Evolutionary conservation across 2,113 vertebrate species (phyloP).

Genomic region (Tragelaphus buxtoni): DNA sequence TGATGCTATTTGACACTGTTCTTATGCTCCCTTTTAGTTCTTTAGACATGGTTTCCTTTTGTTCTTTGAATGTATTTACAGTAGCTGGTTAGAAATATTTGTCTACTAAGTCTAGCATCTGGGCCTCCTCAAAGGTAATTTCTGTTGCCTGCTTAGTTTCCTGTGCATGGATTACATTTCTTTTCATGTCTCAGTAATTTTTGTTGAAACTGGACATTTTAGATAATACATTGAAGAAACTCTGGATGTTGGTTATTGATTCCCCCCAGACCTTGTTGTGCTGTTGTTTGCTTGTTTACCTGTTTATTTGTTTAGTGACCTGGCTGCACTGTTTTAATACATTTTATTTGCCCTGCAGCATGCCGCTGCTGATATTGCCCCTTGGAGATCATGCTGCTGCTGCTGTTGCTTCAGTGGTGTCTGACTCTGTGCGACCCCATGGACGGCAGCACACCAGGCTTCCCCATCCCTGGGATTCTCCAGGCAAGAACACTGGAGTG

Average conservation of each 20-base stretch:
- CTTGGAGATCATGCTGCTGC: background rate
- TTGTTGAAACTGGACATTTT: background rate
- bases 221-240: background rate
- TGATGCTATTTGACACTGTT: background rate
- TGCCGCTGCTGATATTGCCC: background rate
- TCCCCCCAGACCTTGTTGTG: background rate
- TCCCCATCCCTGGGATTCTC: too few relatives aligned
- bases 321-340: background rate
- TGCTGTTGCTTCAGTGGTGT: too few relatives aligned
- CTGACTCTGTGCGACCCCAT: too few relatives aligned
- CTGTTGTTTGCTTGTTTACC: background rate
- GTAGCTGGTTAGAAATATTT: background rate
- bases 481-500: too few relatives aligned
- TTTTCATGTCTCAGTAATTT: background rate
- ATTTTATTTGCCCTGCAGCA: background rate
- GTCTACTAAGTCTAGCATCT: background rate
- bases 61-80: background rate
- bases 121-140: background rate
- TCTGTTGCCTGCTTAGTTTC: background rate
- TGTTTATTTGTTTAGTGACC: background rate
- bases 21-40: background rate
- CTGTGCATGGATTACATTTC: background rate
- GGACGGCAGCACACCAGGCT: too few relatives aligned
- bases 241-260: background rate
- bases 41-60: background rate